A percentile compares a stretch with the other conserved stretches of the same genome.
phyloP scores from a whole-genome alignment of 2,888 invertebrate genomes.

The Priocnemis perturbator region DNA sequence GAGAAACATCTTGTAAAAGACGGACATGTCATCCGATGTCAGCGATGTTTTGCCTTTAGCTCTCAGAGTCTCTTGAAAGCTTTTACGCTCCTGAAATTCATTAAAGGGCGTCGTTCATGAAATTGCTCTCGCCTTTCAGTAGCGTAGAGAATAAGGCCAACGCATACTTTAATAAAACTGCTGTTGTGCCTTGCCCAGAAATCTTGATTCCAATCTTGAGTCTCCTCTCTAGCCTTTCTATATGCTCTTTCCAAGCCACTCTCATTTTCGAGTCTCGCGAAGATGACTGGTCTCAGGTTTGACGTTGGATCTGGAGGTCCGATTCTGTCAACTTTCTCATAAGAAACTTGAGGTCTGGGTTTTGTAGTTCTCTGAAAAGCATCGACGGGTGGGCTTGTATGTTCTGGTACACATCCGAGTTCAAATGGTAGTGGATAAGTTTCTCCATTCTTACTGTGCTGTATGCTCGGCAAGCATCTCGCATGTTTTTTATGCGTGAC shows the following conservation, averaged over 20 bases:
- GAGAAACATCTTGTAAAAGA: conserved; percentile 90
- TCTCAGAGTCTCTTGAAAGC: conserved; percentile 68
- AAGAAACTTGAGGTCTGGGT: no score
- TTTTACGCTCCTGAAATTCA: conserved; percentile 73
- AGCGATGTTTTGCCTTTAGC: conserved; percentile 76
- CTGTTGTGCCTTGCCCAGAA: conserved; percentile 91
- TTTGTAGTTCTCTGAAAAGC: no score
- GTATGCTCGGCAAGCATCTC: no score
- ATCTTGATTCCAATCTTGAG: conserved; percentile 88
- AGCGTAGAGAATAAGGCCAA: background rate
- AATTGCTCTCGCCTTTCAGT: no score
- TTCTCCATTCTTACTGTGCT: no score
- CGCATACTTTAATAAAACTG: conserved; percentile 82
- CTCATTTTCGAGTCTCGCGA: conserved; percentile 82
- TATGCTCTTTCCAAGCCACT: conserved; percentile 81
- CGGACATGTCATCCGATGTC: conserved; percentile 90
- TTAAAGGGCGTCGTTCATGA: background rate
- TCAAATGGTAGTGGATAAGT: no score
- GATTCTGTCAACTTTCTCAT: conserved; percentile 69
- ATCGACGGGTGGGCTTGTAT: no score
- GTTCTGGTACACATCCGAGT: no score
- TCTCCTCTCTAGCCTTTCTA: conserved; percentile 81
- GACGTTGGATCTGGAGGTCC: conserved; percentile 89
- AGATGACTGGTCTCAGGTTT: conserved; percentile 85
- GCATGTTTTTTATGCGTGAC: no score